These are phyloP conservation scores for Rhinolophus sinicus DNA, from an alignment of 2,113 vertebrate genomes.

Conservation along the genomic window DNA sequence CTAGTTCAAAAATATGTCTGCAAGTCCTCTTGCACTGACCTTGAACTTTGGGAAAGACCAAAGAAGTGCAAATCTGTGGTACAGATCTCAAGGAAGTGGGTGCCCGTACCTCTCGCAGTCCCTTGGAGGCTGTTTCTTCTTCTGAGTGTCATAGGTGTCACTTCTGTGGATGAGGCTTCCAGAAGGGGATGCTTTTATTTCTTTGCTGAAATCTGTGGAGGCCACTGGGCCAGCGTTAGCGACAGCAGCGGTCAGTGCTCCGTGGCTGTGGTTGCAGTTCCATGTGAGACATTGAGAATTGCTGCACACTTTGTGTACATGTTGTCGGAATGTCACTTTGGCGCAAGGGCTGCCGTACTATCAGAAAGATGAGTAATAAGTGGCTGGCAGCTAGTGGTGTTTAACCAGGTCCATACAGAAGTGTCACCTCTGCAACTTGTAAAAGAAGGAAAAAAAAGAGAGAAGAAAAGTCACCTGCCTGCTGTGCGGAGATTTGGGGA, in stretches of 20 bases:
- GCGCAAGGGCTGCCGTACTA: not conserved
- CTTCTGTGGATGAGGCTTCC: not conserved
- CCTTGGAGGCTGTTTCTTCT: not conserved
- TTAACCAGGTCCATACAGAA: not conserved
- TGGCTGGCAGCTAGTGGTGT: not conserved
- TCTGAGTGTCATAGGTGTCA: not conserved
- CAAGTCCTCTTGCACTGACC: not conserved
- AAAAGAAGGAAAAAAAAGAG: not conserved
- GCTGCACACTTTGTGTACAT: not conserved
- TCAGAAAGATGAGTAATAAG: not conserved
- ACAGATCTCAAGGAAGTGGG: not conserved
- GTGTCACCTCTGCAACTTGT: not conserved
- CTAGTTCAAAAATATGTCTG: slow-evolving; percentile 18
- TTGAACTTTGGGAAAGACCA: not conserved
- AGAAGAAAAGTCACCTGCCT: not conserved
- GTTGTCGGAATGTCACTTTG: not conserved
- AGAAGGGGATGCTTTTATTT: not conserved
- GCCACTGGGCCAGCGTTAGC: not conserved
- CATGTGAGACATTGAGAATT: not conserved
- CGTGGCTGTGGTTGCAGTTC: not conserved
- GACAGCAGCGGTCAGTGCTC: not conserved
- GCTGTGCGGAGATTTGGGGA: not conserved
- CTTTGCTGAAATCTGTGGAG: not conserved
- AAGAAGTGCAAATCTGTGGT: not conserved
- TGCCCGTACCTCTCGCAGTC: not conserved